These are phyloP conservation scores for Isoperla grammatica DNA, from an alignment of 2,888 invertebrate species.

Conservation along the genomic window DNA sequence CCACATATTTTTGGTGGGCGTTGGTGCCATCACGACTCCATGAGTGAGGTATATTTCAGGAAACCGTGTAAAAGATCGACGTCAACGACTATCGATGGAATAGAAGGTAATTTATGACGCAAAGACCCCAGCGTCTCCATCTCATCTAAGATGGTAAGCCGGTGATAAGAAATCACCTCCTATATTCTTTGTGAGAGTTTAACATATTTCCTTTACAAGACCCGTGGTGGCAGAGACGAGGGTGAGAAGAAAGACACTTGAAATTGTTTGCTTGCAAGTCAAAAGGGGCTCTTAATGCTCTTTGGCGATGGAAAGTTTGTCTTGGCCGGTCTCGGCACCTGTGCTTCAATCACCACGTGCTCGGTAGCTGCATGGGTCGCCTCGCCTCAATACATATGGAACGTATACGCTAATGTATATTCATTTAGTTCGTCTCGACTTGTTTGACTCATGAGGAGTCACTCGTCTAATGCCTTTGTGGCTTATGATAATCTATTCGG, in stretches of 20 bases:
- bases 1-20: too few species aligned
- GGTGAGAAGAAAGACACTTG: not conserved
- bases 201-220: not conserved
- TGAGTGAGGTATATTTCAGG: too few species aligned
- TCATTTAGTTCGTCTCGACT: not conserved
- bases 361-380: too few species aligned
- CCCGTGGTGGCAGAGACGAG: too few species aligned
- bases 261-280: not conserved
- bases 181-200: not conserved
- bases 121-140: not conserved
- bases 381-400: slow-evolving; percentile 9
- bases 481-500: slow-evolving; percentile 14
- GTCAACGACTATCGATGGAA: not conserved
- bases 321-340: slow-evolving; percentile 8
- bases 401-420: too few species aligned
- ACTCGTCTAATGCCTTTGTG: slow-evolving; percentile 5
- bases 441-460: slow-evolving; percentile 2
- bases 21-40: too few species aligned
- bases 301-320: slow-evolving; percentile 1
- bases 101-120: not conserved
- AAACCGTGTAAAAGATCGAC: not conserved
- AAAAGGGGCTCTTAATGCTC: not conserved
- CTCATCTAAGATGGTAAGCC: not conserved
- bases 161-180: not conserved
- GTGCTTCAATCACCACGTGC: not conserved